Evolutionary conservation across 1,140 invertebrate species (phyloP).

Genomic region (Antheraea pernyi): DNA sequence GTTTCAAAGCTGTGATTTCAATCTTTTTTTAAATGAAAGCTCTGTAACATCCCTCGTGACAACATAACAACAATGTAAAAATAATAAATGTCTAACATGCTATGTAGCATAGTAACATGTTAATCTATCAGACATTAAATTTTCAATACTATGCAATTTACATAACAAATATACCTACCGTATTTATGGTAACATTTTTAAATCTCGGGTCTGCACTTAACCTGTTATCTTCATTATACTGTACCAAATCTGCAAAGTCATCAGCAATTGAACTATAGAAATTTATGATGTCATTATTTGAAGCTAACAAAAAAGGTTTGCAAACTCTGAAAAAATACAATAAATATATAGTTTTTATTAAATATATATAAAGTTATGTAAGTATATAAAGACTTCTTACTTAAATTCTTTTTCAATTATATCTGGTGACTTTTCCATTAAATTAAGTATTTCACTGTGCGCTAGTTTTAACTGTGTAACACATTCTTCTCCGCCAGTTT

Average conservation of each 20-base stretch:
- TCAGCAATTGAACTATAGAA: constrained; percentile 90
- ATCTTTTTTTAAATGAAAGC: too few relatives aligned
- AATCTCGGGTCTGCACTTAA: constrained; percentile 81
- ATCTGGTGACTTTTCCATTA: constrained; percentile 82
- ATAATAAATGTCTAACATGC: too few relatives aligned
- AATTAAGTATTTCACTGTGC: constrained; percentile 82
- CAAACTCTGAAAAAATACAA: constrained; percentile 83
- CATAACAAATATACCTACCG: constrained; percentile 43
- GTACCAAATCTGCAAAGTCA: constrained; percentile 92
- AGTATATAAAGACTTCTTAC: constrained; percentile 52
- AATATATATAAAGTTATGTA: not conserved
- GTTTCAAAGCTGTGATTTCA: too few relatives aligned
- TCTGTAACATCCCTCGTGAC: too few relatives aligned
- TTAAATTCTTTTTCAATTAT: constrained; percentile 85
- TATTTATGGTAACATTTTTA: constrained; percentile 89
- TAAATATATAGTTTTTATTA: not conserved
- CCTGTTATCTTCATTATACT: constrained; percentile 97
- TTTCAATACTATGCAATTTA: not conserved
- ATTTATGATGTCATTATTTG: constrained; percentile 87
- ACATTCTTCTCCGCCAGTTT: constrained; percentile 81
- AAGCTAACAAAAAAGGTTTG: constrained; percentile 84
- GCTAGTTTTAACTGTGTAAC: constrained; percentile 83
- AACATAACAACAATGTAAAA: too few relatives aligned
- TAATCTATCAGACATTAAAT: too few relatives aligned
- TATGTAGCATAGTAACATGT: too few relatives aligned